Evolutionary conservation across 2,888 invertebrate genomes (phyloP).

Genomic region (Drosophila lutescens): DNA sequence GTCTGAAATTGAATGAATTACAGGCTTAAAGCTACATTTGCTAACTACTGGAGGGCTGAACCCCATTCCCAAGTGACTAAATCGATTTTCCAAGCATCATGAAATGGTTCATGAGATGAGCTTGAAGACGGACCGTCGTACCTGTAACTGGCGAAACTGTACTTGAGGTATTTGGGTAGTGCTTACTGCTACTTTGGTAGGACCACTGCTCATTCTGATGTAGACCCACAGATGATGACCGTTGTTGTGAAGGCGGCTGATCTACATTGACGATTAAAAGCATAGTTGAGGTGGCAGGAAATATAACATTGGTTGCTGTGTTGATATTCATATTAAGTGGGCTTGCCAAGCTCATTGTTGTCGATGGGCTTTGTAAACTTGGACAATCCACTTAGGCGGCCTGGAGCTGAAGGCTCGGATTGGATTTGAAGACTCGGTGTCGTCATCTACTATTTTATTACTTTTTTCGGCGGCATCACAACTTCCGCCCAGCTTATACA

Average conservation of each 20-base stretch:
- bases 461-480: constrained; percentile 90
- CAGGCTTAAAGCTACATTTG: constrained; percentile 31
- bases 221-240: constrained; percentile 44
- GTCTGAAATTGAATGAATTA: constrained; percentile 55
- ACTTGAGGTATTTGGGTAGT: constrained; percentile 73
- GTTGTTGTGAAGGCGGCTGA: constrained; percentile 36
- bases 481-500: constrained; percentile 91
- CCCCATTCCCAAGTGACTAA: constrained; percentile 81
- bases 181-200: constrained; percentile 60
- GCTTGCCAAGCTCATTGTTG: constrained; percentile 90
- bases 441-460: constrained; percentile 87
- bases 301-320: constrained; percentile 84
- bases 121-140: constrained; percentile 59
- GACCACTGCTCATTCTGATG: constrained; percentile 53
- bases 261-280: constrained; percentile 36
- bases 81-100: constrained; percentile 79
- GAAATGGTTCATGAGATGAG: constrained; percentile 60
- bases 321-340: constrained; percentile 91
- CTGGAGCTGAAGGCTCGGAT: constrained; percentile 86
- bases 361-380: constrained; percentile 89
- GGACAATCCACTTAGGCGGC: constrained; percentile 86
- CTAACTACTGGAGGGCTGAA: constrained; percentile 47
- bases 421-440: constrained; percentile 88
- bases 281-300: constrained; percentile 24
- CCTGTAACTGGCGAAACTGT: constrained; percentile 69